Conservation (phyloP, 2,113 vertebrate species). For the Heteronetta atricapilla region DNA sequence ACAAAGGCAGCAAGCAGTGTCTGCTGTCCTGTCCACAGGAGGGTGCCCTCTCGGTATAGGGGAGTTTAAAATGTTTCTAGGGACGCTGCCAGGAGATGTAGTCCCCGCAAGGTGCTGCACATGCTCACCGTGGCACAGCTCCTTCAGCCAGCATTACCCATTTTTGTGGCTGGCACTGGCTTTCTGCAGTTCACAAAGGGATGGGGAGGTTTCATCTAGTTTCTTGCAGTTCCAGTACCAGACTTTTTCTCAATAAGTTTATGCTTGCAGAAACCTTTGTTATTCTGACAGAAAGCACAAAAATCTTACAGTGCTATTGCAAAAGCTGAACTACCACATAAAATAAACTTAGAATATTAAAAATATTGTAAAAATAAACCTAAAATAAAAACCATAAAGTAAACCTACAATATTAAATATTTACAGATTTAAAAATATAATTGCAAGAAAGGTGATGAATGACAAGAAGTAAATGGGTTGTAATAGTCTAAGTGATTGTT, state of each 20-base stretch:
- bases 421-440: not conserved
- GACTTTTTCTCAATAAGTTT: not conserved
- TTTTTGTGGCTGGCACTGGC: rapidly evolving
- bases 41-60: not conserved
- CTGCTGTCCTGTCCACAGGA: not conserved
- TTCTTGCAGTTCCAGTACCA: not conserved
- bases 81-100: not conserved
- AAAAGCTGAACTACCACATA: not conserved
- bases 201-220: not conserved
- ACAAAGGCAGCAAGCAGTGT: not conserved
- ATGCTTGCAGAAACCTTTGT: not conserved
- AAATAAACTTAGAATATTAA: not conserved
- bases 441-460: not conserved
- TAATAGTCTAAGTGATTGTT: not conserved
- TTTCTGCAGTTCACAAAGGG: not conserved
- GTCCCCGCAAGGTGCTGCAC: not conserved
- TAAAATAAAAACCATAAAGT: not conserved
- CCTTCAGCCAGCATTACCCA: not conserved
- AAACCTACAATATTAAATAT: not conserved
- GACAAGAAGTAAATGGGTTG: not conserved
- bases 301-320: not conserved
- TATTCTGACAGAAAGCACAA: not conserved
- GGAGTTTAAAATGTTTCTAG: not conserved
- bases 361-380: not conserved
- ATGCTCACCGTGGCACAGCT: not conserved